Evolutionary conservation across 2,797 vertebrate genomes (phyloP).

Genomic region (Chelidonichthys spinosus): DNA sequence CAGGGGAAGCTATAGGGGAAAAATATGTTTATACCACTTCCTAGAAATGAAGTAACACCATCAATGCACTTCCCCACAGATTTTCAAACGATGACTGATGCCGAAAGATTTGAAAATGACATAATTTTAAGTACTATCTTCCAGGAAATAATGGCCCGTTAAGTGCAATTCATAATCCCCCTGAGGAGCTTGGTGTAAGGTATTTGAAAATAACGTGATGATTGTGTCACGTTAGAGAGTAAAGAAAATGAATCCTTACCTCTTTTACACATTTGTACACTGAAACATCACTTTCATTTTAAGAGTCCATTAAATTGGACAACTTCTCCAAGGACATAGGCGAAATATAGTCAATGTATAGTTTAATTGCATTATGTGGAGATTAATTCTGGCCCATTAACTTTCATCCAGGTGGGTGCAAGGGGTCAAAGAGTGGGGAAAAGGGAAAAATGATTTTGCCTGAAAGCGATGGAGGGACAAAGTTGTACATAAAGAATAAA

Average conservation of each 20-base stretch:
- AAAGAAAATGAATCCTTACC: slow-evolving; percentile 45
- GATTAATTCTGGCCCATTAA: slow-evolving; percentile 87
- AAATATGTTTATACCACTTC: slow-evolving; percentile 1
- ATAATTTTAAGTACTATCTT: slow-evolving; percentile 27
- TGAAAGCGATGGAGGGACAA: slow-evolving; percentile 58
- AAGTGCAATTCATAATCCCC: slow-evolving; percentile 33
- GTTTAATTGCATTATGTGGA: slow-evolving; percentile 85
- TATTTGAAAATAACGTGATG: slow-evolving; percentile 45
- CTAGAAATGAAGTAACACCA: slow-evolving; percentile 22
- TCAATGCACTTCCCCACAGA: slow-evolving; percentile 23
- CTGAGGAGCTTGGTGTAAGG: slow-evolving; percentile 5
- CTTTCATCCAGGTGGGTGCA: slow-evolving; percentile 82
- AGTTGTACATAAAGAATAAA: slow-evolving; percentile 46
- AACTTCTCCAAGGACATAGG: slow-evolving; percentile 80
- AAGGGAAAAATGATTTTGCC: slow-evolving; percentile 67
- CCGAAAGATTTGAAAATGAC: slow-evolving; percentile 19
- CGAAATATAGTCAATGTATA: slow-evolving; percentile 82
- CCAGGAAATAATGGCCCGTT: slow-evolving; percentile 35
- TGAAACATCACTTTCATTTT: slow-evolving; percentile 79
- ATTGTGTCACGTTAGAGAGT: slow-evolving; percentile 64
- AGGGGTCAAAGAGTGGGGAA: slow-evolving; percentile 73
- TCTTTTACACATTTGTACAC: slow-evolving; percentile 74
- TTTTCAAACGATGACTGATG: slow-evolving; percentile 36
- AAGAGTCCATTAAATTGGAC: slow-evolving; percentile 82
- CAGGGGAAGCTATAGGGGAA: neutral